Base-by-base conservation (phyloP, 2,888 invertebrate genomes). In the Agrochola circellaris region DNA sequence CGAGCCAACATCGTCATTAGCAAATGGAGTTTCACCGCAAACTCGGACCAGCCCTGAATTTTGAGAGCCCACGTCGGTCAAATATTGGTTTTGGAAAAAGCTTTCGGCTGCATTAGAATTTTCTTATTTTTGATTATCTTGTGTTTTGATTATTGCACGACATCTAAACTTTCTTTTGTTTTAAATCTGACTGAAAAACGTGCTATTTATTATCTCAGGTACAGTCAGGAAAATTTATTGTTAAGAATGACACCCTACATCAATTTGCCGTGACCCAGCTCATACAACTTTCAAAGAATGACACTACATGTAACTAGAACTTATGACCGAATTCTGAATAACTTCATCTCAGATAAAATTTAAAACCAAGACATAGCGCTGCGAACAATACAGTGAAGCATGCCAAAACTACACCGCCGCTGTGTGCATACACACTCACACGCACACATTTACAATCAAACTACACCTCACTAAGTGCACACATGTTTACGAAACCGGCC, bases 1-100 rank as follows among this genome's bases (percentile, higher is more conserved):
- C 61, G 61, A 58, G 66, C 77, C 65, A 76, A 79, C 81, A 77
- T 78, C 79, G 80, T 87, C 81, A 85, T 87, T 83, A 89, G 86
- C 75, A 89, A 87, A 87, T 89, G 83, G 86, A 86, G 79, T 85
- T 83, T 76, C 65, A 84, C 85, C 86, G 60, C 85, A 88, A 79
- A 72, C 56, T 84, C 73, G 45, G 73, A 79, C 64, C 76, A 89
- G 34, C 89, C 89, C 83, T 84, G 75, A 86, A 84, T 81, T 85
- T 86, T 79, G 48, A 87, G 56, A 60, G 81, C 72, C 48, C 62
- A 77, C 73, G 75, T 75, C 78, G 68, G 78, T 79, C 79, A 84
- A 87, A 87, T 88, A 85, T 88, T 87, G 80, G 82, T 84, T 82
- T 87, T 73, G 45, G 76, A 65, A 83, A 87, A 88, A 79, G 86